Evolutionary conservation across 2,113 vertebrate genomes (phyloP).

Genomic region (Platycercus adscitus): DNA sequence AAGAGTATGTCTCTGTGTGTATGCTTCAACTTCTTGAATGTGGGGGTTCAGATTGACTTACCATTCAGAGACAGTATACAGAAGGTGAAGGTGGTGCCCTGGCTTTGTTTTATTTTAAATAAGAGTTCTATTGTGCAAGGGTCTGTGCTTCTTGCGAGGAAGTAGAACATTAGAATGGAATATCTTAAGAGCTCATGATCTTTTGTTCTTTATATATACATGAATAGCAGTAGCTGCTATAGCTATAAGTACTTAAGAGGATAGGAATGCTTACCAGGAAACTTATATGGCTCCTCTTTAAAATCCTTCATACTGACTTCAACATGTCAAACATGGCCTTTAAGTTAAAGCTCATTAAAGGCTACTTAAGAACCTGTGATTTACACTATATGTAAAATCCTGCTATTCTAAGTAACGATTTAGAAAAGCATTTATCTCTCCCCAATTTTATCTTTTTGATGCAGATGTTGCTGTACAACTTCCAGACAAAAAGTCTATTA

Average conservation of each 20-base stretch:
- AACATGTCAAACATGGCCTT: not conserved
- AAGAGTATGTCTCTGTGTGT: not conserved
- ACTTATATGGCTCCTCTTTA: not conserved
- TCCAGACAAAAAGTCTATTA: slow-evolving; percentile 98
- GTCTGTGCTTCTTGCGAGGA: not conserved
- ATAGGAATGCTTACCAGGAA: not conserved
- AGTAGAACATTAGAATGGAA: not conserved
- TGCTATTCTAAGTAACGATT: not conserved
- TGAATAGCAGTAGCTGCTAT: not conserved
- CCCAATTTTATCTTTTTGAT: slow-evolving; percentile 15
- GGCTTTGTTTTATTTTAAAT: not conserved
- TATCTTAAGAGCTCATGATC: not conserved
- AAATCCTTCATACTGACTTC: not conserved
- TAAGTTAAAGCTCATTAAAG: not conserved
- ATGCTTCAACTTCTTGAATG: not conserved
- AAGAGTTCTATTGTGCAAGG: not conserved
- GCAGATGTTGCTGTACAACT: slow-evolving; percentile 93
- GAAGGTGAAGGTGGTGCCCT: not conserved
- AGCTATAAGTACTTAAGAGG: not conserved
- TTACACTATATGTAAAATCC: not conserved
- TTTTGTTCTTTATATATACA: not conserved
- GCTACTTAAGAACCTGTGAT: not conserved
- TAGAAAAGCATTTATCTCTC: not conserved
- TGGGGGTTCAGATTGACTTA: not conserved
- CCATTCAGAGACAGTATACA: not conserved